phyloP scores from a whole-genome alignment of 2,797 vertebrate species.

The Phylloscopus collybita region DNA sequence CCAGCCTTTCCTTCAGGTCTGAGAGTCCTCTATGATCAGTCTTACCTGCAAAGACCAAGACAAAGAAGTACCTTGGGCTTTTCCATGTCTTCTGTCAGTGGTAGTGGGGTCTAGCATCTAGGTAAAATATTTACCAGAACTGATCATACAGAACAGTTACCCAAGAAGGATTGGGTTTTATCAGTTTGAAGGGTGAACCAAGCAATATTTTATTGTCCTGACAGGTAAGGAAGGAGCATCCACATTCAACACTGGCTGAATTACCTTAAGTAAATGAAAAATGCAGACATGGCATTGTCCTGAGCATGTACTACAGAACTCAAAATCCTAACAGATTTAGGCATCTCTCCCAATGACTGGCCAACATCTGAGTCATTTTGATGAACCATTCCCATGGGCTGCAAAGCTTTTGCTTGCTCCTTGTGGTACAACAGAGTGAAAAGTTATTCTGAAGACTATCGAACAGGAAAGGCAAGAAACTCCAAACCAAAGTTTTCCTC shows the following conservation, averaged over 20 bases:
- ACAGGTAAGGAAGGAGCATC: rapidly evolving
- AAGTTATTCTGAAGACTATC: not conserved
- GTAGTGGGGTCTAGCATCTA: not conserved
- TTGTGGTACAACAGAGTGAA: not conserved
- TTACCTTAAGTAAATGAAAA: not conserved
- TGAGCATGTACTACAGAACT: not conserved
- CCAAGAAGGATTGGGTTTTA: not conserved
- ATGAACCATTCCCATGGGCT: not conserved
- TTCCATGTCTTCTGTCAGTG: not conserved
- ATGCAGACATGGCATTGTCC: not conserved
- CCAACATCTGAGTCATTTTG: not conserved
- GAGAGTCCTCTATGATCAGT: not conserved
- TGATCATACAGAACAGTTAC: not conserved
- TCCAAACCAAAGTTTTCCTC: not conserved
- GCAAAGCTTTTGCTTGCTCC: not conserved
- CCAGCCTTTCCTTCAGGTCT: not conserved
- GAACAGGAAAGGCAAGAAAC: not conserved
- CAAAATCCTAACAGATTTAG: not conserved
- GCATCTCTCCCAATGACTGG: not conserved
- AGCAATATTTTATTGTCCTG: not conserved
- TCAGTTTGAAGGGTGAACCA: not conserved
- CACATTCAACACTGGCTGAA: not conserved
- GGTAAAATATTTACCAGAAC: not conserved
- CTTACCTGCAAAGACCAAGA: not conserved
- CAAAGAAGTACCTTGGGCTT: not conserved